Evolutionary conservation across 2,797 vertebrate genomes (phyloP), one percentile per base, ranked within the genome.

Genomic region (Coranthus polyacanthus): DNA sequence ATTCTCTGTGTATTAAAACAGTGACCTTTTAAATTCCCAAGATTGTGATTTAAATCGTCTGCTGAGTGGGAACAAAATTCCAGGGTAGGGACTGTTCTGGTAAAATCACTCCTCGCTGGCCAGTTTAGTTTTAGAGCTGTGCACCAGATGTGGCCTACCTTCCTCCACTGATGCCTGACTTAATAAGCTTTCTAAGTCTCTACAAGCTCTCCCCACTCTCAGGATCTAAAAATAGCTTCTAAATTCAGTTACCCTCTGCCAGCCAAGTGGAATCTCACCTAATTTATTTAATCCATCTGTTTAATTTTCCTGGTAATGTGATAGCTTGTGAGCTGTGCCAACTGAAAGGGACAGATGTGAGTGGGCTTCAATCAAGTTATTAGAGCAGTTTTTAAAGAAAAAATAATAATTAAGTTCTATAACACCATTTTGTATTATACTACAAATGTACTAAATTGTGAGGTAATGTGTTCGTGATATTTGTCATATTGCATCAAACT

Each of bases 221-320:
- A 75, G 67, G 64, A 77, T 77, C 83, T 88, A 88, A 84, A 88
- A 86, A 89, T 88, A 91, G 73, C 73, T 55, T 43, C 45, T 73
- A 55, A 82, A 86, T 87, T 78, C 62, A 81, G 63, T 86, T 82
- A 73, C 62, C 56, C 64, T 57, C 79, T 59, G 39, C 58, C 55
- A 80, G 79, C 82, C 80, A 69, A 84, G 75, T 82, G 75, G 49
- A 87, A 76, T 72, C 72, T 80, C 66, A 71, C 46, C 66, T 84
- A 68, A 82, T 89, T 71, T 56, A 83, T 81, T 83, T 65, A 61
- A 89, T 84, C 56, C 70, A 76, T 80, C 75, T 58, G 44, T 75
- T 88, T 82, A 66, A 83, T 81, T 84, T 84, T 37, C 66, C 63
- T 36, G 49, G 78, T 68, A 70, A 72, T 58, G 44, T 47, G 51